phyloP scores from a whole-genome alignment of 2,888 invertebrate species.

The Watsonalla cultraria region DNA sequence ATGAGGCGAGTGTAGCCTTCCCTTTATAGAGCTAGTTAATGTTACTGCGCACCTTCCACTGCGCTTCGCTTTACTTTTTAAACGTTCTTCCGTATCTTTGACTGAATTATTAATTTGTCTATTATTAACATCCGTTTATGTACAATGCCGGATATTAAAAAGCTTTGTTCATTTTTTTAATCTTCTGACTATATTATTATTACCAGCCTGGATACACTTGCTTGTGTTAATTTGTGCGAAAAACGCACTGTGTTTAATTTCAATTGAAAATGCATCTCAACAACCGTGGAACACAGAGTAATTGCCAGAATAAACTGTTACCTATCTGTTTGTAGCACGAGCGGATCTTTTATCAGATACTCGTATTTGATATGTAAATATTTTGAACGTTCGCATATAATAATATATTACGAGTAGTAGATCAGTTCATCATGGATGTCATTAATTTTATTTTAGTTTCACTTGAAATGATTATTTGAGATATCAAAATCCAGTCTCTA shows the following conservation, averaged over 20 bases:
- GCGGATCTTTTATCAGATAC: constrained; percentile 46
- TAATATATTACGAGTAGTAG: constrained; percentile 17
- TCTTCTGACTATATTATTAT: background rate
- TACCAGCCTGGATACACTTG: constrained; percentile 4
- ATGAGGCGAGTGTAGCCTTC: constrained; percentile 54
- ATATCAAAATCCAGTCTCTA: too few relatives aligned
- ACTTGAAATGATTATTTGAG: too few relatives aligned
- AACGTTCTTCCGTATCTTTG: constrained; percentile 24
- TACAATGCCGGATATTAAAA: background rate
- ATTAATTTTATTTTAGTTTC: too few relatives aligned
- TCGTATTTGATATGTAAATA: constrained; percentile 58
- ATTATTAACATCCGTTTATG: constrained; percentile 16
- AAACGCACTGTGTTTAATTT: constrained; percentile 9
- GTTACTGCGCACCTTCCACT: constrained; percentile 66
- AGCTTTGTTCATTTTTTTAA: background rate
- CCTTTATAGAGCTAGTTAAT: constrained; percentile 60
- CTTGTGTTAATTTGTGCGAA: constrained; percentile 9
- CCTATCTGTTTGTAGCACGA: constrained; percentile 61
- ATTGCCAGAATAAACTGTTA: constrained; percentile 42
- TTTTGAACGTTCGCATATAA: constrained; percentile 41
- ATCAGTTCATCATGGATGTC: background rate
- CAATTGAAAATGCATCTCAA: constrained; percentile 24
- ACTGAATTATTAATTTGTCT: constrained; percentile 8
- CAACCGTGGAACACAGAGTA: constrained; percentile 17
- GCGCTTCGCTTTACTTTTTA: constrained; percentile 42